Conservation (phyloP, 2,888 invertebrate species). For the Lochmaea capreae region DNA sequence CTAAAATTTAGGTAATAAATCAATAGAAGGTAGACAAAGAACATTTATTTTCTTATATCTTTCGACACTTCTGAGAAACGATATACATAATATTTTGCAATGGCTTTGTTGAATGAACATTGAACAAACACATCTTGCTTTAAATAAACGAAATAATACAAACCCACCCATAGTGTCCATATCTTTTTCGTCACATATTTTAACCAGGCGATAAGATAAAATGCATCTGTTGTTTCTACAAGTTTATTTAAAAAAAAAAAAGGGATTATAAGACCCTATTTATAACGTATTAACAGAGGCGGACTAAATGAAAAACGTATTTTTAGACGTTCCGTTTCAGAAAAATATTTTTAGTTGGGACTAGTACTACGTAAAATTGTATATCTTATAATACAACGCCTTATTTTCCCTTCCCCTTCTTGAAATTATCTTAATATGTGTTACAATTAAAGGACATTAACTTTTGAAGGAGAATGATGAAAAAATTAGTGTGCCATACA, state of each 20-base stretch:
- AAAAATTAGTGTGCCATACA: too few species aligned
- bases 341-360: too few species aligned
- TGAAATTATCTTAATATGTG: too few species aligned
- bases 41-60: constrained; percentile 26
- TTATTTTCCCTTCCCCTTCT: not conserved
- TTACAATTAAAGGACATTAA: too few species aligned
- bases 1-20: constrained; percentile 21
- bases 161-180: constrained; percentile 25
- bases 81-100: constrained; percentile 26
- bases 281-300: constrained; percentile 15
- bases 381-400: too few species aligned
- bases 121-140: constrained; percentile 30
- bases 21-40: constrained; percentile 27
- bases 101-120: constrained; percentile 26
- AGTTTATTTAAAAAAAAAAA: constrained; percentile 21
- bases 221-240: constrained; percentile 32
- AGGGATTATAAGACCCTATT: constrained; percentile 14
- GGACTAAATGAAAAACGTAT: constrained; percentile 10
- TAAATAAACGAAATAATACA: constrained; percentile 31
- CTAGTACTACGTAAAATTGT: too few species aligned
- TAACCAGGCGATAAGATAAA: constrained; percentile 29
- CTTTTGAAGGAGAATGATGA: too few species aligned
- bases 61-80: constrained; percentile 26
- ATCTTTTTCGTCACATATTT: constrained; percentile 30
- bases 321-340: not conserved